Evolutionary conservation across 2,113 vertebrate genomes (phyloP).

Genomic region (Crotalus helleri): DNA sequence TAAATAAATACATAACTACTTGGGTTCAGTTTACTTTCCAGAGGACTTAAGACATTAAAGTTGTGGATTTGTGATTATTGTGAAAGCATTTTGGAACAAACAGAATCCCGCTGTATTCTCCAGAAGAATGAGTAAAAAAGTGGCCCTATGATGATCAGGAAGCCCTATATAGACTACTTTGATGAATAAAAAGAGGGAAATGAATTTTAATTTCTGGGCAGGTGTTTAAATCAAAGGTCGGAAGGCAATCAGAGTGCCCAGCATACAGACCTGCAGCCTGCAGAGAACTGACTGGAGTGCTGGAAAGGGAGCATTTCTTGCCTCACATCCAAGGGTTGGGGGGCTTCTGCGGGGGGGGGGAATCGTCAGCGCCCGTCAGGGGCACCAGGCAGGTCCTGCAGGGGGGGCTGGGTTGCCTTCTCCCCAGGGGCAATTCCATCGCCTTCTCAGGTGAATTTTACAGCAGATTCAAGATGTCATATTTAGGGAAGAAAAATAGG

Average conservation of each 20-base stretch:
- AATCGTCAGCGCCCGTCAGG: slow-evolving; percentile 9
- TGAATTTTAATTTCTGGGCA: slow-evolving; percentile 6
- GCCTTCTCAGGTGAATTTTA: slow-evolving; percentile 17
- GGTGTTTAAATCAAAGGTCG: not conserved
- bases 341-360: not conserved
- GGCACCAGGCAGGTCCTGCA: slow-evolving; percentile 4
- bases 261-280: slow-evolving; percentile 1
- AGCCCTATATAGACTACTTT: not conserved
- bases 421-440: not conserved
- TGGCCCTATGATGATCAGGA: no score
- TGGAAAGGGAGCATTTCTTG: slow-evolving; percentile 5
- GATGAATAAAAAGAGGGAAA: not conserved
- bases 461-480: slow-evolving; percentile 26
- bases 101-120: not conserved
- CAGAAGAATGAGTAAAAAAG: not conserved
- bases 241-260: not conserved
- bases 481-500: slow-evolving; percentile 34
- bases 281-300: not conserved
- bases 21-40: not conserved
- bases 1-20: not conserved
- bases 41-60: not conserved
- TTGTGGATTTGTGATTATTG: not conserved
- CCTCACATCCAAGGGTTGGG: not conserved
- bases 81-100: not conserved
- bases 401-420: not conserved